Evolutionary conservation across 2,797 vertebrate genomes (phyloP).

Genomic region (Oophaga sylvatica): DNA sequence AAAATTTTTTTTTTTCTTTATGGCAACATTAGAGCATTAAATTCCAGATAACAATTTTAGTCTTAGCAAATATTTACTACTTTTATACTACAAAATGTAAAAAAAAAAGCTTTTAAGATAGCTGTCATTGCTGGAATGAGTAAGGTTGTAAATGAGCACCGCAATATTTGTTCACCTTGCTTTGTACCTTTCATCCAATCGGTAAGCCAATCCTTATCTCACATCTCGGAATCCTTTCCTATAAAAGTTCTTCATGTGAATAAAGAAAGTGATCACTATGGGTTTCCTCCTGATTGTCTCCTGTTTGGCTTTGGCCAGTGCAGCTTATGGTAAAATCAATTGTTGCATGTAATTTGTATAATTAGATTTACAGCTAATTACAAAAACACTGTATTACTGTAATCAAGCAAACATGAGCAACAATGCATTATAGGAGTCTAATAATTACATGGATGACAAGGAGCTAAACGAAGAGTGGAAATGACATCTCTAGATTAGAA

Average conservation of each 20-base stretch:
- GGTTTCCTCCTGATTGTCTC: slow-evolving; percentile 76
- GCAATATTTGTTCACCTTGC: neutral
- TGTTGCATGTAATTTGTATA: neutral
- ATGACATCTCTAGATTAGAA: too few species aligned
- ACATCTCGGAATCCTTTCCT: neutral
- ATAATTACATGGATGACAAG: too few species aligned
- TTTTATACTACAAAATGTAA: too few species aligned
- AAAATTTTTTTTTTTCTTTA: too few species aligned
- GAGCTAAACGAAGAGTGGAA: too few species aligned
- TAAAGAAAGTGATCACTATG: slow-evolving; percentile 65
- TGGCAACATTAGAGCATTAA: neutral
- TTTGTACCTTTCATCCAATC: neutral
- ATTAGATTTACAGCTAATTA: neutral
- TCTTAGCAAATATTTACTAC: too few species aligned
- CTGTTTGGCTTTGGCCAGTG: slow-evolving; percentile 73
- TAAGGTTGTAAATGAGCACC: neutral
- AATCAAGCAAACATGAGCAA: neutral
- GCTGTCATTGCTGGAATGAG: too few species aligned
- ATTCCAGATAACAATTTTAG: neutral
- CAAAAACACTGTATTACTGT: neutral
- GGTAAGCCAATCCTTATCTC: neutral
- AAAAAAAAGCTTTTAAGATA: too few species aligned
- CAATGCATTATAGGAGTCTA: too few species aligned
- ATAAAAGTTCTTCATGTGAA: neutral
- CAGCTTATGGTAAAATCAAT: slow-evolving; percentile 72